Conservation (phyloP, 1,140 invertebrate species). For the Manduca sexta region DNA sequence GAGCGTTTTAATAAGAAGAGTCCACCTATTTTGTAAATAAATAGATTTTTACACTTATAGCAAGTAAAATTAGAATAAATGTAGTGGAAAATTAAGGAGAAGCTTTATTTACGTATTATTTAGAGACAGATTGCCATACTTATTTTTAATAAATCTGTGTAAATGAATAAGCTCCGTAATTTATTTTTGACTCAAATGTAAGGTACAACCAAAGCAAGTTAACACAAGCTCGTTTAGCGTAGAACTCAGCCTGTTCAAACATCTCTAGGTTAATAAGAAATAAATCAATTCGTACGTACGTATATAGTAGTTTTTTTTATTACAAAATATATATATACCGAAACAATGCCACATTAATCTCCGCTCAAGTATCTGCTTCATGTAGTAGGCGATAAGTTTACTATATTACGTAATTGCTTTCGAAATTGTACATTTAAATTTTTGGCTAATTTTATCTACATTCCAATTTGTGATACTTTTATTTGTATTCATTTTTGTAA, state of each 20-base stretch:
- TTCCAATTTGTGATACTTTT: conserved; percentile 37
- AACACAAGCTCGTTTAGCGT: conserved; percentile 1
- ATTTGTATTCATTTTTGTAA: conserved; percentile 19
- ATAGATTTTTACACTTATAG: conserved; percentile 66
- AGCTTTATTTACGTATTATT: conserved; percentile 55
- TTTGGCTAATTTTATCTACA: conserved; percentile 20
- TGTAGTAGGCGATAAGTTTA: neutral
- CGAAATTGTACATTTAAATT: neutral
- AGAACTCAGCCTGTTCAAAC: neutral
- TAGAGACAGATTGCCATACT: conserved; percentile 53
- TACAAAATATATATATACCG: too few species aligned
- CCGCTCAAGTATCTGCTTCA: neutral
- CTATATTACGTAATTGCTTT: neutral
- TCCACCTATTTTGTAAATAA: conserved; percentile 73
- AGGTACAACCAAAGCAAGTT: conserved; percentile 3
- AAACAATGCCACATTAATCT: neutral
- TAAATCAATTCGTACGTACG: neutral
- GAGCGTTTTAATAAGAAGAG: conserved; percentile 63
- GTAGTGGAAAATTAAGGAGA: conserved; percentile 39
- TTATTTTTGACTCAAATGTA: conserved; percentile 4
- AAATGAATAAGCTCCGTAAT: conserved; percentile 4
- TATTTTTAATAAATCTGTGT: conserved; percentile 27
- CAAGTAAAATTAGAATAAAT: conserved; percentile 25
- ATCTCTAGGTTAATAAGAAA: too few species aligned
- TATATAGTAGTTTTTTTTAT: neutral